Evolutionary conservation across 1,140 invertebrate species (phyloP).

Genomic region (Orchestia grillus): DNA sequence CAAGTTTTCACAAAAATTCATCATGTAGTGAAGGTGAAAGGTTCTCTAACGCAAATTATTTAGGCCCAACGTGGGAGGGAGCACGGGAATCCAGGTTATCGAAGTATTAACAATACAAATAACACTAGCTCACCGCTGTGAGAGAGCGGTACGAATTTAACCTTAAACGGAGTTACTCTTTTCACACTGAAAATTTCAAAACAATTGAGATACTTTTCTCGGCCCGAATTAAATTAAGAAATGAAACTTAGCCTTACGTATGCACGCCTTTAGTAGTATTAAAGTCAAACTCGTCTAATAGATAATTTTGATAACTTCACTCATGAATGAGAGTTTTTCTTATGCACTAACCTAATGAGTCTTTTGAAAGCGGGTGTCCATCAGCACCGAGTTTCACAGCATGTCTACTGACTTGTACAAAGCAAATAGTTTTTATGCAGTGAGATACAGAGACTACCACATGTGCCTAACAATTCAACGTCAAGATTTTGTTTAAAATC

Average conservation of each 20-base stretch:
- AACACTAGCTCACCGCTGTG: neutral
- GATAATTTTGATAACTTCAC: neutral
- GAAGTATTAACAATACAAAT: neutral
- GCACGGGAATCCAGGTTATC: neutral
- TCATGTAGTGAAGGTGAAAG: neutral
- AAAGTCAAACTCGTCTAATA: neutral
- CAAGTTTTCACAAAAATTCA: neutral
- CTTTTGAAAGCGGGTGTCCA: neutral
- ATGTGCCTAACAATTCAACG: neutral
- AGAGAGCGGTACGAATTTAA: neutral
- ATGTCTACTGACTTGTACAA: neutral
- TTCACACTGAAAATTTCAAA: neutral
- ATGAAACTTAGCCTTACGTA: too few relatives aligned
- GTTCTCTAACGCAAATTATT: neutral
- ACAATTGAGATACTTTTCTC: neutral
- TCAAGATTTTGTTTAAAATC: neutral
- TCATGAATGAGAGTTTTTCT: neutral
- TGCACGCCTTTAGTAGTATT: too few relatives aligned
- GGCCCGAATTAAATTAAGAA: neutral
- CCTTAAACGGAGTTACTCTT: neutral
- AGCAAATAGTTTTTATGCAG: neutral
- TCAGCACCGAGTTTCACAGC: neutral
- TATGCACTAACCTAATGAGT: neutral
- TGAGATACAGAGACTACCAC: neutral
- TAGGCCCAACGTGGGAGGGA: neutral